Percentiles rank a stretch among this genome's conserved stretches.
phyloP scores from a whole-genome alignment of 2,113 vertebrate species.

The Podocnemis expansa region DNA sequence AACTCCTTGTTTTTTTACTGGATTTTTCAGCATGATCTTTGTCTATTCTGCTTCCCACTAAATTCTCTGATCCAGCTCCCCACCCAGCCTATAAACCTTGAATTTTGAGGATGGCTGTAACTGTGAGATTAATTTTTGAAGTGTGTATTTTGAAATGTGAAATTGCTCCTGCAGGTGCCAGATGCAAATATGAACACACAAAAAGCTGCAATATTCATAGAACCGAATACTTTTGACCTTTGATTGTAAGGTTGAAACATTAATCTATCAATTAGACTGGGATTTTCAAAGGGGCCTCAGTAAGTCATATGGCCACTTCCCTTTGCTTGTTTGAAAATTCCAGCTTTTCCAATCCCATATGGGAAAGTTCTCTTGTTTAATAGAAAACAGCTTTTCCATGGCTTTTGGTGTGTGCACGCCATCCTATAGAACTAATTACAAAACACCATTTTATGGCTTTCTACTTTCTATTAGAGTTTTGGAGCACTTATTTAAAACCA shows the following conservation, averaged over 20 bases:
- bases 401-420: background rate
- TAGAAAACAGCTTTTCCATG: background rate
- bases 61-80: accelerated
- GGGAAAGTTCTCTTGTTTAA: background rate
- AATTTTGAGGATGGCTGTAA: background rate
- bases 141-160: slow-evolving; percentile 9
- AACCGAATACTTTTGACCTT: background rate
- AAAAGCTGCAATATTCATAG: background rate
- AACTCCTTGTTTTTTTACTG: too few species aligned
- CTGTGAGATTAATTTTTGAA: background rate
- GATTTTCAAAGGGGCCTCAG: background rate
- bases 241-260: background rate
- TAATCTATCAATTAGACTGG: background rate
- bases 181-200: background rate
- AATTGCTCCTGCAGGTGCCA: background rate
- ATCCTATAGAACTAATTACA: background rate
- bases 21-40: slow-evolving; percentile 41
- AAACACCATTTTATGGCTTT: background rate
- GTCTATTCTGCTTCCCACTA: slow-evolving; percentile 38
- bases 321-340: background rate
- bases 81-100: background rate
- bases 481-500: background rate
- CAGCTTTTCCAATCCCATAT: background rate
- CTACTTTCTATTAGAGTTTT: background rate
- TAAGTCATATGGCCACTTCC: background rate